Evolutionary conservation across 1,140 invertebrate species (phyloP), one percentile per base, ranked within the genome.

Genomic region (Ridgeia piscesae): DNA sequence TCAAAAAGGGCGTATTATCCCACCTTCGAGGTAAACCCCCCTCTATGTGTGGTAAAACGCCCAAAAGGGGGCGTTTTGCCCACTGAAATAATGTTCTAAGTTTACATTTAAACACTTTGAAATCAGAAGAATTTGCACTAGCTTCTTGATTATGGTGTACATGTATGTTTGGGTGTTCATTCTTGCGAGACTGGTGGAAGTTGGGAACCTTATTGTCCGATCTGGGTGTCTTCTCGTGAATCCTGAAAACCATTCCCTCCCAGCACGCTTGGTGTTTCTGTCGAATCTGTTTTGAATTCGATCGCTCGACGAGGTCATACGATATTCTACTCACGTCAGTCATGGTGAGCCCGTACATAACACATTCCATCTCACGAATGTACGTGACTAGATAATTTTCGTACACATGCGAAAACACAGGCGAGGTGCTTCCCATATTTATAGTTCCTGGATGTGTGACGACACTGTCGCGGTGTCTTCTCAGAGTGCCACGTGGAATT

Each of bases 161-260:
- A 21, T 31, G 58, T 77, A 21, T 77, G 58, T 77, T 6, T 77
- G 58, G 8, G 58, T 77, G 58, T 77, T 92, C 42, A 33, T 42
- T 88, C 33, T 34, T 77, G 48, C 42, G 17, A 92, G 33, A 42
- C 88, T 92, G 33, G 14, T 88, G 17, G 91, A 34, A 14, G 21
- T 88, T 35, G 91, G 58, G 8, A 48, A 27, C 50, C 48, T 89
- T 77, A 92, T 92, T 88, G 58, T 48, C 34, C 89, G 58, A 48
- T 88, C 8, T 17, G 91, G 50, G 50, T 92, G 91, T 11, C 91
- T 6, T 88, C n/a, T 90, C 6, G 33, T 90, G 89, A 90, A 90
- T 33, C 89, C 35, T 90, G n/a, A 90, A 17, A 90, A 90, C 89
- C 35, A 90, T 90, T 90, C 89, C 89, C 89, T n/a, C 9, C 91